Evolutionary conservation across 2,113 vertebrate genomes (phyloP).

Genomic region (Atrichornis clamosus): DNA sequence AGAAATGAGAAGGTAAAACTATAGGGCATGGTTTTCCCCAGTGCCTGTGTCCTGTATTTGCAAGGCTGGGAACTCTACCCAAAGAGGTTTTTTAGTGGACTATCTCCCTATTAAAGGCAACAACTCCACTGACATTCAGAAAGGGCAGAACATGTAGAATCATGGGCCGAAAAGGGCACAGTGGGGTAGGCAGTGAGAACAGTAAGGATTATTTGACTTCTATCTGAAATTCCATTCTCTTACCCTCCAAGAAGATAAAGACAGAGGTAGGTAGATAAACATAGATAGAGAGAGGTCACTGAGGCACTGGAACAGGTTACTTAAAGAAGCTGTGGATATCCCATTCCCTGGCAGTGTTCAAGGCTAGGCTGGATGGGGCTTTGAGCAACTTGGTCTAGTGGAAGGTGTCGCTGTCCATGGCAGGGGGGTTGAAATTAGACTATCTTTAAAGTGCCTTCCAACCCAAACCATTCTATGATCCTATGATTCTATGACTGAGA

Average conservation of each 20-base stretch:
- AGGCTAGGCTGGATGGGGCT: background rate
- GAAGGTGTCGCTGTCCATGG: background rate
- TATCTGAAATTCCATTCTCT: background rate
- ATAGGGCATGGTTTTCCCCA: background rate
- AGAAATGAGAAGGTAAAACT: background rate
- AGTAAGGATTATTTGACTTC: background rate
- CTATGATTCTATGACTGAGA: background rate
- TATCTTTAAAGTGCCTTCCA: background rate
- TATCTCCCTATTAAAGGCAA: background rate
- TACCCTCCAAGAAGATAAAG: background rate
- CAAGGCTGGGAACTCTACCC: background rate
- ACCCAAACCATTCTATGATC: background rate
- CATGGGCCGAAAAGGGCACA: background rate
- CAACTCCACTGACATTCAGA: background rate
- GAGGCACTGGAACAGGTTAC: background rate
- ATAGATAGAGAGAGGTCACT: fast-evolving
- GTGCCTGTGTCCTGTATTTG: fast-evolving
- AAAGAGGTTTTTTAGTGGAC: background rate
- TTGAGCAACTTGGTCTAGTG: background rate
- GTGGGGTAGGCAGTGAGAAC: background rate
- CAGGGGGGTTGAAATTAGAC: background rate
- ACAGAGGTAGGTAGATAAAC: background rate
- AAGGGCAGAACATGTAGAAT: background rate
- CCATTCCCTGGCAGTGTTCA: background rate
- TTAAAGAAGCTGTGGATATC: background rate